Percentiles rank a stretch among this genome's conserved stretches.
These are phyloP conservation scores for Araneus ventricosus DNA, from an alignment of 1,140 invertebrate species.

Conservation along the genomic window DNA sequence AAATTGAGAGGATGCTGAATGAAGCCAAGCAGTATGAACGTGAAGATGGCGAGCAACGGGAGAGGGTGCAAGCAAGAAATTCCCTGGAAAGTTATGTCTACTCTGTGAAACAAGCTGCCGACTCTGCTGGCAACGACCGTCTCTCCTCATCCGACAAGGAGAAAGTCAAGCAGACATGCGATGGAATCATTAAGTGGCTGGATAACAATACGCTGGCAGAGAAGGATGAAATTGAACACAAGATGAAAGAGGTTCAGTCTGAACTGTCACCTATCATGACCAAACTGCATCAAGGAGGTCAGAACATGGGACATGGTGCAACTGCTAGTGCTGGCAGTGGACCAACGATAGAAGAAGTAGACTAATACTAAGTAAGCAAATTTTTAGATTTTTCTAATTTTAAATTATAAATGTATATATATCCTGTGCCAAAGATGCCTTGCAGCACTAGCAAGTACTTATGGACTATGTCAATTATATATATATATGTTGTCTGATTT, in stretches of 20 bases:
- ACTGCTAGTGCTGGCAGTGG: slow-evolving; percentile 79
- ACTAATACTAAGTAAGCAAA: slow-evolving; percentile 22
- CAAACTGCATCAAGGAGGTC: slow-evolving; percentile 79
- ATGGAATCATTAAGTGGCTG: slow-evolving; percentile 80
- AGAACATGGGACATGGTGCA: slow-evolving; percentile 82
- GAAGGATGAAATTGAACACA: slow-evolving; percentile 81
- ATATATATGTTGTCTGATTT: no score
- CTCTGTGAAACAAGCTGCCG: slow-evolving; percentile 76
- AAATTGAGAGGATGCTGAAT: slow-evolving; percentile 81
- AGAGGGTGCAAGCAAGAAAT: no score
- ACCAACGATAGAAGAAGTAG: slow-evolving; percentile 77
- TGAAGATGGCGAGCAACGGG: slow-evolving; percentile 83
- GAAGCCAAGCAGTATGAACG: slow-evolving; percentile 90
- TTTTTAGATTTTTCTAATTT: slow-evolving; percentile 76
- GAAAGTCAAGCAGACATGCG: slow-evolving; percentile 76
- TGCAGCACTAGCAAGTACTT: no score
- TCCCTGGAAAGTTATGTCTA: slow-evolving; percentile 77
- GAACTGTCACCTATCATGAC: no score
- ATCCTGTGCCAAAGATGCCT: background rate
- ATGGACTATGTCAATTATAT: no score
- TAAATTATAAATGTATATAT: no score
- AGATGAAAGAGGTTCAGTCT: no score
- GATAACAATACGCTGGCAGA: slow-evolving; percentile 81
- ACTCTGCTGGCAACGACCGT: slow-evolving; percentile 78
- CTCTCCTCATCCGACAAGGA: slow-evolving; percentile 83